These are phyloP conservation scores for Neomorphus geoffroyi DNA, from an alignment of 2,797 vertebrate species.

Conservation along the genomic window DNA sequence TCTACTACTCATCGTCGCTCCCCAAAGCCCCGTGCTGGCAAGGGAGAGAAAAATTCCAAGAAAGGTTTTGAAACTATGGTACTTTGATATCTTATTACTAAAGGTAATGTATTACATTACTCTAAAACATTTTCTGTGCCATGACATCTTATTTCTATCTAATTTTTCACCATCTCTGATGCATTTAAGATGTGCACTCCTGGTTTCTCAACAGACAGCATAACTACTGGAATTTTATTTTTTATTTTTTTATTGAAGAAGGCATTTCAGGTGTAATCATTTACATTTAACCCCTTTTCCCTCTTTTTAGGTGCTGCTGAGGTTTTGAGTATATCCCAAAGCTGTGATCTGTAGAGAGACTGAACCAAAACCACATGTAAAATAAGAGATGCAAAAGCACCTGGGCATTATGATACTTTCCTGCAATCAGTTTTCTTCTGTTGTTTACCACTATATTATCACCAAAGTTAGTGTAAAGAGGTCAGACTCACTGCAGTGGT, in stretches of 20 bases:
- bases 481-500: neutral
- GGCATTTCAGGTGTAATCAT: neutral
- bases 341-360: too few relatives aligned
- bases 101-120: neutral
- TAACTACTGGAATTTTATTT: neutral
- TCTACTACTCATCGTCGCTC: too few relatives aligned
- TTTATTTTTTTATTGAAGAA: neutral
- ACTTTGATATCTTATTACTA: neutral
- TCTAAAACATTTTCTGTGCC: neutral
- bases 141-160: neutral
- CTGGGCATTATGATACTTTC: too few relatives aligned
- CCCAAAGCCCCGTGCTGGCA: too few relatives aligned
- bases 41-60: too few relatives aligned
- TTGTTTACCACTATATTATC: neutral
- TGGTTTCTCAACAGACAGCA: too few relatives aligned
- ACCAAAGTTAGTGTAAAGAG: neutral
- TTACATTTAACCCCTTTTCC: neutral
- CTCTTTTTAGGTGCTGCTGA: neutral
- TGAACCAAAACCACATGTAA: too few relatives aligned
- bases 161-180: neutral
- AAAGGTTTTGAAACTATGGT: too few relatives aligned
- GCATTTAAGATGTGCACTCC: neutral
- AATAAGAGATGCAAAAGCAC: too few relatives aligned
- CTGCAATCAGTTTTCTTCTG: neutral
- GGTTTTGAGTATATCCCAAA: neutral